Conservation (phyloP, 2,113 vertebrate species). For the Grammomys dolichurus region DNA sequence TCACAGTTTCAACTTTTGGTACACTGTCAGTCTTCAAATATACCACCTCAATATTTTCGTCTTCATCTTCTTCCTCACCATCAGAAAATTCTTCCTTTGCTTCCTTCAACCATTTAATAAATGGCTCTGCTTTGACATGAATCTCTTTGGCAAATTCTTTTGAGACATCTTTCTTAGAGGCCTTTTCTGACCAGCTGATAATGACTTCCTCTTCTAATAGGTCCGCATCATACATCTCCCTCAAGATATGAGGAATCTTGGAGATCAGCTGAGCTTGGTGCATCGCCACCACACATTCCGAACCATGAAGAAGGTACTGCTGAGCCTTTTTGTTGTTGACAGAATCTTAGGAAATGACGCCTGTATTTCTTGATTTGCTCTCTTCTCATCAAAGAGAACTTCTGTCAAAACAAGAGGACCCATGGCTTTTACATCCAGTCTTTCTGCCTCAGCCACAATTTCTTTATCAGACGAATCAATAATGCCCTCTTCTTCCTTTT, state of each 20-base stretch:
- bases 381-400: slow-evolving; percentile 96
- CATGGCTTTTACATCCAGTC: slow-evolving; percentile 98
- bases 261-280: slow-evolving; percentile 95
- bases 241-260: slow-evolving; percentile 96
- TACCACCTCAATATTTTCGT: slow-evolving; percentile 97
- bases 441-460: slow-evolving; percentile 97
- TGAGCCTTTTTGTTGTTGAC: slow-evolving; percentile 99
- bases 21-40: too few species aligned
- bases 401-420: slow-evolving; percentile 98
- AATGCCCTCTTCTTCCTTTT: slow-evolving; percentile 95
- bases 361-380: slow-evolving; percentile 98
- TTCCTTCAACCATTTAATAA: slow-evolving; percentile 99
- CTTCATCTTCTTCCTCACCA: slow-evolving; percentile 93
- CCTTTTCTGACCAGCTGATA: slow-evolving; percentile 97
- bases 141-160: slow-evolving; percentile 99
- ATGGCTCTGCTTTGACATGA: slow-evolving; percentile 96
- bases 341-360: slow-evolving; percentile 97
- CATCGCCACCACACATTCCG: slow-evolving; percentile 97
- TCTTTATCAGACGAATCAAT: slow-evolving; percentile 96
- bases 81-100: slow-evolving; percentile 98
- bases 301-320: slow-evolving; percentile 96
- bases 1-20: too few species aligned
- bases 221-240: slow-evolving; percentile 97
- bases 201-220: slow-evolving; percentile 98
- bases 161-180: slow-evolving; percentile 98